Evolutionary conservation across 2,797 vertebrate genomes (phyloP), one percentile per base, ranked within the genome.

Genomic region (Chrysolophus pictus): DNA sequence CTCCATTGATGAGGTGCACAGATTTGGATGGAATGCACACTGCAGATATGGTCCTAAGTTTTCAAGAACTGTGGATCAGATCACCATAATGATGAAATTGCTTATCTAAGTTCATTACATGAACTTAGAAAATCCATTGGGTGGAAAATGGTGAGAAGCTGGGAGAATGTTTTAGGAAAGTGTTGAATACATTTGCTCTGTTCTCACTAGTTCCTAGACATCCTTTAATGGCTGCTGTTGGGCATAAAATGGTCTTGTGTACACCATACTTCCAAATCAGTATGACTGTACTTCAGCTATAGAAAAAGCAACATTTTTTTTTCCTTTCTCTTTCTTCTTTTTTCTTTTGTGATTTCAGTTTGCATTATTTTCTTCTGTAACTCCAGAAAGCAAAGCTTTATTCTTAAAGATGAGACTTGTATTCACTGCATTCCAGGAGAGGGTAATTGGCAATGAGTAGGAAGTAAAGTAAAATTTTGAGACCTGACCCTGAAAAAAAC

Each of bases 401-500:
- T 68, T 75, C 68, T 17, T 22, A 75, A 81, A 75, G 9, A 4
- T 49, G 5, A 29, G 29, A 21, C 26, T 7, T 3, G 0, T 24
- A 16, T 46, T 79, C 33, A 13, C 14, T 51, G 49, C 17, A 71
- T 13, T 71, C 21, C 14, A 55, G 23, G 6, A 88, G 22, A 69
- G 65, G 11, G 17, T n/a, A 5, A 65, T 76, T 81, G 17, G 23
- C 23, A 87, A 82, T 58, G 29, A 35, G 53, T 5, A 87, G 2
- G 3, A 70, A 70, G 26, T 7, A 33, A 76, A 81, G 7, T 2
- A 76, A 87, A 88, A 76, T 53, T 90, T 70, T 87, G 47, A 95
- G 31, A 58, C 37, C 12, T 67, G 35, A 62, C 6, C 31, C 11
- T 80, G 53, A 60, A 87, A 93, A 88, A 44, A 80, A 31, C 8